A percentile compares a stretch with the other conserved stretches of the same genome.
Conservation (phyloP, 1,140 invertebrate genomes). For the Cyrtorhinus lividipennis region DNA sequence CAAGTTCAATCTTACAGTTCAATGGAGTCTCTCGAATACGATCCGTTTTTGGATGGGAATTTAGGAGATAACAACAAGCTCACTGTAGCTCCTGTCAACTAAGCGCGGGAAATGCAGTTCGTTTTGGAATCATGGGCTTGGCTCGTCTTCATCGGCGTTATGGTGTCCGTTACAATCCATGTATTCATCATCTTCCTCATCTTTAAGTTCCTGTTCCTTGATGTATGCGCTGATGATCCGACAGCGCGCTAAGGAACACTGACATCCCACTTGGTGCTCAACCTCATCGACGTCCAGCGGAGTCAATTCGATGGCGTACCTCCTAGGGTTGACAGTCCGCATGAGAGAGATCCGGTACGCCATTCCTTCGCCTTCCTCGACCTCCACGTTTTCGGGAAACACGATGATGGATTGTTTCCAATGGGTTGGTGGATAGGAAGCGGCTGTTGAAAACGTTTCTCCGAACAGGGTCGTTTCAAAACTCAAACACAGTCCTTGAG, state of each 20-base stretch:
- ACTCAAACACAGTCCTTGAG: conserved; percentile 50
- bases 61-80: no score
- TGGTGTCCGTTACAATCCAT: no score
- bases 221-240: conserved; percentile 50
- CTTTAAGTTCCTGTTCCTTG: conserved; percentile 20
- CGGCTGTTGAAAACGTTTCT: conserved; percentile 57
- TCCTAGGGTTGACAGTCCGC: conserved; percentile 33
- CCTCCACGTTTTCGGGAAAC: conserved; percentile 26
- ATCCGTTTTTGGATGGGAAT: no score
- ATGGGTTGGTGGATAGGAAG: conserved; percentile 62
- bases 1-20: no score
- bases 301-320: conserved; percentile 52
- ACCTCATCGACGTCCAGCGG: conserved; percentile 51
- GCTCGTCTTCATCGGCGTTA: no score
- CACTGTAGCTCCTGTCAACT: no score
- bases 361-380: conserved; percentile 42
- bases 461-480: conserved; percentile 31
- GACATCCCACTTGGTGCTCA: conserved; percentile 61
- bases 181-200: background rate
- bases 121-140: no score
- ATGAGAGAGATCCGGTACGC: conserved; percentile 48
- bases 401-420: conserved; percentile 91
- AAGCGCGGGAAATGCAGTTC: no score
- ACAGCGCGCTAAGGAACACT: conserved; percentile 61
- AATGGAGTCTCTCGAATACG: no score